A percentile compares a stretch with the other conserved stretches of the same genome.
Evolutionary conservation across 2,888 invertebrate genomes (phyloP).

Genomic region (Philaethria dido): DNA sequence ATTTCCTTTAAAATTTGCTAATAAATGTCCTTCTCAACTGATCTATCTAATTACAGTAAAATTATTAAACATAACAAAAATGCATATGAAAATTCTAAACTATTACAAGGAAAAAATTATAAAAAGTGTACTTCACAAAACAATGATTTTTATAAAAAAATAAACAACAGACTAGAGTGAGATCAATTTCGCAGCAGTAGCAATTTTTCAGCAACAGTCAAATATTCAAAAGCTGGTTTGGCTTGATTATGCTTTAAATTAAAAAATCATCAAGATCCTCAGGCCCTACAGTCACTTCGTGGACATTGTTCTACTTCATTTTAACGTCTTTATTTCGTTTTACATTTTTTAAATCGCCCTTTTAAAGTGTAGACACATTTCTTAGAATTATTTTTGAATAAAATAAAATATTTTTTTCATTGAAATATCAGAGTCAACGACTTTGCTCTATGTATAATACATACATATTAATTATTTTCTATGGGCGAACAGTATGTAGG

Average conservation of each 20-base stretch:
- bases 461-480: too few relatives aligned
- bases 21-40: background rate
- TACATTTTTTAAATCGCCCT: constrained; percentile 11
- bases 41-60: too few relatives aligned
- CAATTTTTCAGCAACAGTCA: constrained; percentile 25
- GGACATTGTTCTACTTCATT: constrained; percentile 24
- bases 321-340: constrained; percentile 17
- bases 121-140: background rate
- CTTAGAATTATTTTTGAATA: background rate
- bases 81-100: too few relatives aligned
- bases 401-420: background rate
- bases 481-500: too few relatives aligned
- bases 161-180: constrained; percentile 34
- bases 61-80: too few relatives aligned
- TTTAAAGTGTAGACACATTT: background rate
- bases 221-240: constrained; percentile 22
- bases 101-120: too few relatives aligned
- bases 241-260: constrained; percentile 23
- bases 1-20: background rate
- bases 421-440: background rate
- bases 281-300: constrained; percentile 22
- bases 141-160: constrained; percentile 8
- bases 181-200: constrained; percentile 25
- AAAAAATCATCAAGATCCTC: constrained; percentile 27
- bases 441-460: background rate